These are phyloP conservation scores for Vidua macroura DNA, from an alignment of 2,113 vertebrate genomes.

Conservation along the genomic window DNA sequence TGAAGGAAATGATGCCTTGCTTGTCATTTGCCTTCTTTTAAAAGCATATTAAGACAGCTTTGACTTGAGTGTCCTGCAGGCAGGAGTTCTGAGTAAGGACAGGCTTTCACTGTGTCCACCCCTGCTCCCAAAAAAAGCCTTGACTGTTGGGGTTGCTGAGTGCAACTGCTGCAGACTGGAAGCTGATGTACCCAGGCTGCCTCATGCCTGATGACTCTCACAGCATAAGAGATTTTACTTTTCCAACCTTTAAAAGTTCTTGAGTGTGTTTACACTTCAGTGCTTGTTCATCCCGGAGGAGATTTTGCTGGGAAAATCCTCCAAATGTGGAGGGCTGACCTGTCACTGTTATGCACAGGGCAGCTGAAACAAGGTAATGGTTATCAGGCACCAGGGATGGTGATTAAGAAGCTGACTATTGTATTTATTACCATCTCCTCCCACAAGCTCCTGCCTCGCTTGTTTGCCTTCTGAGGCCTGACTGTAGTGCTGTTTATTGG, in stretches of 20 bases:
- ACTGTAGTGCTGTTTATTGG: background rate
- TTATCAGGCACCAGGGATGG: background rate
- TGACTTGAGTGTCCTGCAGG: background rate
- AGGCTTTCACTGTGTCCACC: background rate
- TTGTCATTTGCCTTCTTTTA: background rate
- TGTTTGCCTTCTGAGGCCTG: background rate
- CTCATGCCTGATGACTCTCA: background rate
- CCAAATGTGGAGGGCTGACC: background rate
- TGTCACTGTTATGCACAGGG: background rate
- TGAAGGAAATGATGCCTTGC: background rate
- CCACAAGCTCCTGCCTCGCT: background rate
- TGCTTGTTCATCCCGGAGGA: background rate
- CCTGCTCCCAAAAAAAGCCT: background rate
- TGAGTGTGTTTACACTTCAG: background rate
- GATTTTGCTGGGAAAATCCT: background rate
- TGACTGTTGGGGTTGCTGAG: background rate
- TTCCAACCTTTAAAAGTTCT: background rate
- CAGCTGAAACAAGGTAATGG: background rate
- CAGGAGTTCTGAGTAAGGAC: background rate
- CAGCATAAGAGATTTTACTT: background rate
- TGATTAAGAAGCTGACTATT: background rate
- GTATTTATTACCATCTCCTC: conserved; percentile 5
- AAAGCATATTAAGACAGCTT: background rate
- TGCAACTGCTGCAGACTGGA: background rate
- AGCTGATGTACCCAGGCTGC: background rate